These are phyloP conservation scores for Siderastrea radians DNA, from an alignment of 92 coral and sea anemone species.

Conservation along the genomic window DNA sequence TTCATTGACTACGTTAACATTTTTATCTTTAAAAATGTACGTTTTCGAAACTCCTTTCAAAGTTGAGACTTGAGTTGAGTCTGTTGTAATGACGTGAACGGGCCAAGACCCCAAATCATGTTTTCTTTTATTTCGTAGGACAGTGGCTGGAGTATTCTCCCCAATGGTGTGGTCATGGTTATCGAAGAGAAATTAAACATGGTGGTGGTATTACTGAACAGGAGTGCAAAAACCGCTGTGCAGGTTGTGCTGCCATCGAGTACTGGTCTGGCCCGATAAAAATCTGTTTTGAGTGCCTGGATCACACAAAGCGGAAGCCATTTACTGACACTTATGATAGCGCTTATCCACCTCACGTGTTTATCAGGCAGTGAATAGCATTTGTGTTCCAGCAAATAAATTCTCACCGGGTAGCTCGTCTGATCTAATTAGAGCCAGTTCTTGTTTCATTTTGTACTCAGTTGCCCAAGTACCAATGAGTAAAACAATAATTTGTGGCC, in stretches of 20 bases:
- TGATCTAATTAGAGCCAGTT: too few species aligned
- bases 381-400: too few species aligned
- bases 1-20: too few species aligned
- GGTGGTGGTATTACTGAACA: neutral
- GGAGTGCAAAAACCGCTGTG: neutral
- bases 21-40: too few species aligned
- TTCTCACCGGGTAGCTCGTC: too few species aligned
- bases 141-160: neutral
- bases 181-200: neutral
- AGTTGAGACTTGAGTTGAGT: too few species aligned
- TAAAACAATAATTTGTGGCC: too few species aligned
- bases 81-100: too few species aligned
- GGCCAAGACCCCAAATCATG: too few species aligned
- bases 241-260: neutral
- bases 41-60: too few species aligned
- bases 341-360: neutral
- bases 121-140: neutral
- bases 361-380: neutral
- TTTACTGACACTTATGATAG: neutral
- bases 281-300: neutral
- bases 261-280: neutral
- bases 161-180: neutral
- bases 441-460: too few species aligned
- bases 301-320: neutral
- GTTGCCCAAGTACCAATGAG: too few species aligned